Percentiles rank a stretch among this genome's conserved stretches.
These are phyloP conservation scores for Dicentrarchus labrax DNA, from an alignment of 2,113 vertebrate genomes.

Conservation along the genomic window DNA sequence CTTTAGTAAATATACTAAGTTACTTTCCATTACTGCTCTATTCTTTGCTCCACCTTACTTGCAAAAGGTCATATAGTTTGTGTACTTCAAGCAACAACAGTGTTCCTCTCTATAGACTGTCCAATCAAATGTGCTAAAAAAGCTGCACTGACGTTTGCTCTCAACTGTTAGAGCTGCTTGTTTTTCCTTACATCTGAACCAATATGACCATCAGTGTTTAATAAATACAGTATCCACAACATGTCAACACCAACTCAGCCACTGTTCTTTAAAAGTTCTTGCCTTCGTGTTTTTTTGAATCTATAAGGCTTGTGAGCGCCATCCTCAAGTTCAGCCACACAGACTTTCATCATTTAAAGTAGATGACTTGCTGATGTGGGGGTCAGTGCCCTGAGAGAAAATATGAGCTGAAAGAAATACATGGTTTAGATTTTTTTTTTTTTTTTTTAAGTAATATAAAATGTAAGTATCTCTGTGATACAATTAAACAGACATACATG, in stretches of 20 bases:
- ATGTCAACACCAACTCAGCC: not conserved
- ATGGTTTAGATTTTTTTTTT: not conserved
- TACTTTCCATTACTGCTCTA: not conserved
- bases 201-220: not conserved
- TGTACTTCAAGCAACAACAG: not conserved
- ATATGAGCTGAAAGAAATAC: not conserved
- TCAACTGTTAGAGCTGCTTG: not conserved
- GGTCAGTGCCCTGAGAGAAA: constrained; percentile 2
- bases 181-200: not conserved
- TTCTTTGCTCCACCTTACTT: not conserved
- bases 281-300: not conserved
- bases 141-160: not conserved
- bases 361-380: not conserved
- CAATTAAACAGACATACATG: not conserved
- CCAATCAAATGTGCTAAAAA: not conserved
- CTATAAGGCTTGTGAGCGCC: not conserved
- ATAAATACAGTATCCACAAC: not conserved
- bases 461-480: not conserved
- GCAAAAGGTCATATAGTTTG: not conserved
- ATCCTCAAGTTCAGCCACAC: not conserved
- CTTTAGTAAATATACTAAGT: not conserved
- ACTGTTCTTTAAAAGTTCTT: not conserved
- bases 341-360: not conserved
- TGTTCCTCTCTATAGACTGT: not conserved
- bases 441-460: not conserved